Conservation (phyloP, 2,888 invertebrate species). For the Tetramorium bicarinatum region DNA sequence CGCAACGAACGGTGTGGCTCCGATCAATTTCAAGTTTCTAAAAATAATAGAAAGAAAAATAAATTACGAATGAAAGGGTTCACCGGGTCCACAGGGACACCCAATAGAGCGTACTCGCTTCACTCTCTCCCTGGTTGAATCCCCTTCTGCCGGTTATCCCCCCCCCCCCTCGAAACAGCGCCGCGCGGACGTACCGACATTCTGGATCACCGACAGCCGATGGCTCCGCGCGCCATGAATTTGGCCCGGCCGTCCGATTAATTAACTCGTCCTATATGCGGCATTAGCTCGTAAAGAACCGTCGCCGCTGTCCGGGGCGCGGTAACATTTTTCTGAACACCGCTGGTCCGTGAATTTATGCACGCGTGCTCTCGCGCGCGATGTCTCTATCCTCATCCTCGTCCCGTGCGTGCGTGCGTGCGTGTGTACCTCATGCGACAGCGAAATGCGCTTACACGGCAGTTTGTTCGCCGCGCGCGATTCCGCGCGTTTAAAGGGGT, state of each 20-base stretch:
- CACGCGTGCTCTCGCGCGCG: slow-evolving; percentile 38
- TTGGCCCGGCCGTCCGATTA: slow-evolving; percentile 78
- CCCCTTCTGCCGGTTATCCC: slow-evolving; percentile 21
- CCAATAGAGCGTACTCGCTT: slow-evolving; percentile 32
- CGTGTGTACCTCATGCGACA: slow-evolving; percentile 23
- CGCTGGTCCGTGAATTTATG: slow-evolving; percentile 50
- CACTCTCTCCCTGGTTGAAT: background rate
- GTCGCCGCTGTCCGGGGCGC: slow-evolving; percentile 32
- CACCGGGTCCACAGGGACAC: slow-evolving; percentile 13
- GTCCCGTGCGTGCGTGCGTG: background rate
- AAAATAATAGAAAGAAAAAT: background rate
- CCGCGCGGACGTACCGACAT: slow-evolving; percentile 47
- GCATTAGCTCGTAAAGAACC: slow-evolving; percentile 57
- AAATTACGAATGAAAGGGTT: background rate
- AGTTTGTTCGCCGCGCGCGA: slow-evolving; percentile 45
- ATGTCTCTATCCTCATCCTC: slow-evolving; percentile 7
- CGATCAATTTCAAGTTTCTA: background rate
- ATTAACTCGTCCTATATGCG: slow-evolving; percentile 73
- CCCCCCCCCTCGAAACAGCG: slow-evolving; percentile 11
- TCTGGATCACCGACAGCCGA: slow-evolving; percentile 80
- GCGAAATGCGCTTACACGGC: slow-evolving; percentile 51
- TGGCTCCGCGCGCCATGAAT: slow-evolving; percentile 79
- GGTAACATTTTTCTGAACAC: slow-evolving; percentile 52
- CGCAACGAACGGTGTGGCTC: background rate
- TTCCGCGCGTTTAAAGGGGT: slow-evolving; percentile 45